These are phyloP conservation scores for Lycocerus yunnanus DNA, from an alignment of 2,888 invertebrate species.

Conservation along the genomic window DNA sequence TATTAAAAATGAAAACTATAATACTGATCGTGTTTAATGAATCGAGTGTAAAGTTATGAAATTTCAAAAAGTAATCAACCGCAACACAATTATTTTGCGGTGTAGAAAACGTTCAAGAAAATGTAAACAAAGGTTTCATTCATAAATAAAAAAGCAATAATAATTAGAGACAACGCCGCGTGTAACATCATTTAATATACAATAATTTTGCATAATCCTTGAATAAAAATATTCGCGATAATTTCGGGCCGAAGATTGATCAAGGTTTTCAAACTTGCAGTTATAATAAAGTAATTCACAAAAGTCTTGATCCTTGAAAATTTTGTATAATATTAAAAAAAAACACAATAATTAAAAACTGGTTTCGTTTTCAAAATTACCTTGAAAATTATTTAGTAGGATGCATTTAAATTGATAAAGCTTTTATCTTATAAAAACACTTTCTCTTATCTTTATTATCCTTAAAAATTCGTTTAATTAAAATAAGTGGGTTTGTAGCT, in stretches of 20 bases:
- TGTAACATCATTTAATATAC: neutral
- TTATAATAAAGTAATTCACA: neutral
- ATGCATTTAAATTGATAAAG: neutral
- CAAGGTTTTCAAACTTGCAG: neutral
- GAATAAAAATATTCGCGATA: neutral
- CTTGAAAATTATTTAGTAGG: neutral
- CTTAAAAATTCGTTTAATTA: neutral
- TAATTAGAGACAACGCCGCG: neutral
- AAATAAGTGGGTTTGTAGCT: neutral
- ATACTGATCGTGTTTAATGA: neutral
- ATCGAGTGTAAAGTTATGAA: conserved; percentile 13
- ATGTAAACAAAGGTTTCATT: conserved; percentile 19
- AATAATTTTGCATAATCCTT: neutral
- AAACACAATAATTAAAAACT: neutral
- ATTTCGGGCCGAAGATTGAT: neutral
- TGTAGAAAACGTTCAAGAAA: neutral
- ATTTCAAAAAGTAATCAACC: conserved; percentile 16
- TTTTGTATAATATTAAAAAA: neutral
- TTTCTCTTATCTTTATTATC: neutral
- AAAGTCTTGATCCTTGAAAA: neutral
- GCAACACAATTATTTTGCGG: conserved; percentile 11
- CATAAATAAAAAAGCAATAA: neutral
- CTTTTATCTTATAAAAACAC: neutral
- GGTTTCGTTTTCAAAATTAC: neutral
- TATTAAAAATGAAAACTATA: neutral